Base-by-base conservation (phyloP, 2,113 vertebrate species). In the Microcebus tavaratra region DNA sequence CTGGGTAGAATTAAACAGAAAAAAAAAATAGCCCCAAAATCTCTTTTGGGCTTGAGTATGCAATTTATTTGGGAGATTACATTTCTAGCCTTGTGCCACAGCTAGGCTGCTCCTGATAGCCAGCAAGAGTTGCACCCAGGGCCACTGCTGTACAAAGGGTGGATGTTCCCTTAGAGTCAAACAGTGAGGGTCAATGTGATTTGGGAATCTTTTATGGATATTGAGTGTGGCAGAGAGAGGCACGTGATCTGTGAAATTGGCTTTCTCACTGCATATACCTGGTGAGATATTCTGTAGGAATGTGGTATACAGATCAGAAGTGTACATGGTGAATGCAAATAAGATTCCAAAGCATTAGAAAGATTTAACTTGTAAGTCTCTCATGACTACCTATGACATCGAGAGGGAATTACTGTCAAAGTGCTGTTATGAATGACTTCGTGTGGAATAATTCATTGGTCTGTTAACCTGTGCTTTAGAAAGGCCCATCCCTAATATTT, bases 181-280 rank as follows among this genome's bases (percentile, higher is more conserved):
- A 59, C 17, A n/a, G 2, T 21, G 59, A 97, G 45, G n/a, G 10
- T 45, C 27, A 23, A 5, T 81, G 79, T 8, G 5, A 59, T n/a
- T 42, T 63, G 36, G 8, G 21, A 42, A 6, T 65, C 59, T 92
- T 29, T 7, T 59, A 3, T 39, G 34, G 31, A 6, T n/a, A 42
- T 0, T 76, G 45, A 39, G n/a, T 88, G 23, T 39, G 63, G 48
- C 8, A 15, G 4, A 85, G 59, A 73, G 57, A 79, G 20, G 10
- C 34, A 34, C 11, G 9, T 0, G 1, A 83, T 15, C 27, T 17
- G 12, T 1, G 11, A 20, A 50, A 2, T 13, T 53, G 9, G 25
- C 7, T 78, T 73, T 39, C 25, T 94, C 55, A 23, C 61, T 61
- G 73, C 75, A 42, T 50, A 90, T 0, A 18, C 14, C 7, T 53